Base-by-base conservation (phyloP, 2,797 vertebrate genomes). In the Anas bernieri region DNA sequence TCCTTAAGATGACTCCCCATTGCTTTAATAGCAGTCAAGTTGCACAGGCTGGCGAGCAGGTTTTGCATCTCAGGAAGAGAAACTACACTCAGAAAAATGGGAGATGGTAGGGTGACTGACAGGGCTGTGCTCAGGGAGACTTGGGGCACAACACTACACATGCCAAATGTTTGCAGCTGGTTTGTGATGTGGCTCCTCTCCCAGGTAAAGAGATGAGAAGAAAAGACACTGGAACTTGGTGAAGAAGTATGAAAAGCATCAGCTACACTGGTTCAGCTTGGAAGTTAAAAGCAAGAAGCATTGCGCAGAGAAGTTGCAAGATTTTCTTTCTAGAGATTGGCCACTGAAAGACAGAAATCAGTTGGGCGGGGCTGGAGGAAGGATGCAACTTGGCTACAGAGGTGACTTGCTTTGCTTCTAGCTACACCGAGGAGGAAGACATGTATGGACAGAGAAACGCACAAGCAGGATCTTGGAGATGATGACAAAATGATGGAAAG, bases 201-300 rank as follows among this genome's bases (percentile, higher is more conserved):
- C 17, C 31, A 16, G 43, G 43, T 2, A 3, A 8, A 20, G 4
- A 76, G n/a, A 43, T 9, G 7, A 33, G 37, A 84, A 23, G 30
- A 54, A 67, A 63, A 17, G 54, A 21, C 0, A 1, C 17, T 41
- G 0, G 0, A 21, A 21, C 12, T 73, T 0, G 0, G 48, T 16
- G 4, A 4, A 46, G 54, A 67, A 79, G 30, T 0, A 0, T 0
- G 7, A 66, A 11, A 66, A 63, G 25, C 3, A 50, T 17, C 25
- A 86, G 30, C 0, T 0, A 28, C 0, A 1, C 15, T 37, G 46
- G 5, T 31, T 77, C 5, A 2, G 21, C 9, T 63, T 6, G 8
- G 17, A 85, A 54, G 17, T 37, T 37, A 67, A 91, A 88, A 77
- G 52, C 61, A 67, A 83, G 74, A 28, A 17, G 43, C 39, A 67